Percentiles rank a stretch among this genome's conserved stretches.
Evolutionary conservation across 1,140 invertebrate genomes (phyloP).

Genomic region (Nasonia giraulti): DNA sequence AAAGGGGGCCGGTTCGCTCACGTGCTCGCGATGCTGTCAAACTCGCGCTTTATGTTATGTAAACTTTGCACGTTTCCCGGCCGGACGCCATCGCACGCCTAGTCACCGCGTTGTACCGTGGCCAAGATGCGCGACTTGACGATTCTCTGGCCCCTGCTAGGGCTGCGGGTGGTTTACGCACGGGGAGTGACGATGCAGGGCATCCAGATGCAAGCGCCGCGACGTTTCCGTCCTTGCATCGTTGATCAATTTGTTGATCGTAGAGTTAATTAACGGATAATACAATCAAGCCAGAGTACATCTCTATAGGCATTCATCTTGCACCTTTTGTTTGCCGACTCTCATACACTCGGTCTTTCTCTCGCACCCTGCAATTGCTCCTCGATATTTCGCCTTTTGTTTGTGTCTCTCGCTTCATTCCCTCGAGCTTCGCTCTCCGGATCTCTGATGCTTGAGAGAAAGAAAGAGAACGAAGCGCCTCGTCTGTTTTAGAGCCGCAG

Average conservation of each 20-base stretch:
- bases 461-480: neutral
- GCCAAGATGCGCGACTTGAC: neutral
- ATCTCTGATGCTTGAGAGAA: neutral
- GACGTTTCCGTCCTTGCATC: no score
- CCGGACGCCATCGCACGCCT: slow-evolving; percentile 59
- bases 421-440: neutral
- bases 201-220: no score
- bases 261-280: no score
- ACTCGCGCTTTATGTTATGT: slow-evolving; percentile 68
- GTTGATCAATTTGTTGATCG: no score
- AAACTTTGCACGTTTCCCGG: slow-evolving; percentile 69
- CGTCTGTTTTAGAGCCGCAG: neutral
- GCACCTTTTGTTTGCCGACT: neutral
- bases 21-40: slow-evolving; percentile 70
- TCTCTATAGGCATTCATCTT: no score
- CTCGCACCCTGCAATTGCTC: neutral
- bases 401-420: slow-evolving; percentile 18
- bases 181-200: no score
- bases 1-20: slow-evolving; percentile 62
- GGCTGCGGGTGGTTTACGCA: neutral
- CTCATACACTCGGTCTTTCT: neutral
- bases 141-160: neutral
- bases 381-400: slow-evolving; percentile 22
- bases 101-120: neutral
- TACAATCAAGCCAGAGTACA: no score